Evolutionary conservation across 2,113 vertebrate species (phyloP), one percentile per base, ranked within the genome.

Genomic region (Anas platyrhynchos): DNA sequence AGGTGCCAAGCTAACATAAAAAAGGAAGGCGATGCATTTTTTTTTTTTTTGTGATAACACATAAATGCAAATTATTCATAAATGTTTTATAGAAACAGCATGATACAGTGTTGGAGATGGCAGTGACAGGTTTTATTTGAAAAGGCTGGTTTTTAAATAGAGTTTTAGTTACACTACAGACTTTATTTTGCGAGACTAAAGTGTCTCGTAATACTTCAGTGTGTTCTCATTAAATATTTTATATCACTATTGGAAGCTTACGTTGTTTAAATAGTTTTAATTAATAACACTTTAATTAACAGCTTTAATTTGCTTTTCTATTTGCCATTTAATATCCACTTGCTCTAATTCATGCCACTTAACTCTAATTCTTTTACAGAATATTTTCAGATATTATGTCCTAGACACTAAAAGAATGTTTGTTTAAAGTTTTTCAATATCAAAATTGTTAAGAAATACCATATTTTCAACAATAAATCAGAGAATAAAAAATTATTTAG

Each of bases 1-100:
- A 94, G 87, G 98, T 97, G 67, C 67, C 34, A 81, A 71, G 31
- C 65, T 72, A 56, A 41, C 14, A 8, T 12, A 8, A 46, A 73
- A 62, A 52, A 26, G 62, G 63, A 66, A 69, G 20, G 48, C 25
- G 36, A 31, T 55, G 41, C 16, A 5, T 87, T 91, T 76, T 38
- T 11, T 87, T 91, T 76, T 38, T 11, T 46, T 34, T 43, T 25
- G 9, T 84, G 5, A 1, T 82, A 58, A 43, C 54, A 7, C 16
- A 76, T n/a, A 46, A 68, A 1, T 85, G 17, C 1, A 10, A 54
- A 50, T 59, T 58, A 6, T 5, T 48, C 2, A 25, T 72, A 44
- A 71, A 31, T 85, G 11, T 43, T 54, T 59, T 61, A 23, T 52
- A 27, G 16, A 34, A 90, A 36, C 7, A 43, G 12, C 27, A 4